These are phyloP conservation scores for Sebastiscus tertius DNA, from an alignment of 2,797 vertebrate species.

Conservation along the genomic window DNA sequence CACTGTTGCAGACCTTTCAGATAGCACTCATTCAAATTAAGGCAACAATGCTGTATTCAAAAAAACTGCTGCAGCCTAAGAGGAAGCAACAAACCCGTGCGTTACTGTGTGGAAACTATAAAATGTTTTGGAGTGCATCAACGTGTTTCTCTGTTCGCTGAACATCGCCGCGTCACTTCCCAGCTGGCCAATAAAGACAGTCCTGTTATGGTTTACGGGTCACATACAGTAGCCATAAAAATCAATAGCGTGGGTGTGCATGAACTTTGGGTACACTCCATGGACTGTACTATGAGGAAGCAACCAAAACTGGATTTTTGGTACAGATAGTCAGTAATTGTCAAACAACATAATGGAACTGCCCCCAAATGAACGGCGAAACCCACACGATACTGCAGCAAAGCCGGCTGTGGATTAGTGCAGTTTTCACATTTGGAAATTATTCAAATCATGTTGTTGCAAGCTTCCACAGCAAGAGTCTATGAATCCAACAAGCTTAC, in stretches of 20 bases:
- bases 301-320: neutral
- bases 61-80: neutral
- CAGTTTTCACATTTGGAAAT: slow-evolving; percentile 1
- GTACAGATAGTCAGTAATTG: neutral
- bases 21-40: slow-evolving; percentile 42
- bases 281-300: neutral
- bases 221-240: neutral
- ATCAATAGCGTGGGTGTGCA: neutral
- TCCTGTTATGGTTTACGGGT: neutral
- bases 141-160: neutral
- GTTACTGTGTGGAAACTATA: neutral
- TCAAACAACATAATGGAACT: neutral
- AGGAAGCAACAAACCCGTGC: slow-evolving; percentile 23
- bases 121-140: neutral
- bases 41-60: slow-evolving; percentile 20
- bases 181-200: neutral
- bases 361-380: neutral
- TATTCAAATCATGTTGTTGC: slow-evolving; percentile 25
- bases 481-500: neutral
- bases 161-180: neutral
- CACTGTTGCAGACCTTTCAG: slow-evolving; percentile 8
- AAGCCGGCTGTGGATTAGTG: slow-evolving; percentile 9
- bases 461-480: neutral
- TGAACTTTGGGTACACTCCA: neutral
- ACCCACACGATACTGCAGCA: neutral